These are phyloP conservation scores for Rhopalosiphum nymphaeae DNA, from an alignment of 2,888 invertebrate genomes.

Conservation along the genomic window DNA sequence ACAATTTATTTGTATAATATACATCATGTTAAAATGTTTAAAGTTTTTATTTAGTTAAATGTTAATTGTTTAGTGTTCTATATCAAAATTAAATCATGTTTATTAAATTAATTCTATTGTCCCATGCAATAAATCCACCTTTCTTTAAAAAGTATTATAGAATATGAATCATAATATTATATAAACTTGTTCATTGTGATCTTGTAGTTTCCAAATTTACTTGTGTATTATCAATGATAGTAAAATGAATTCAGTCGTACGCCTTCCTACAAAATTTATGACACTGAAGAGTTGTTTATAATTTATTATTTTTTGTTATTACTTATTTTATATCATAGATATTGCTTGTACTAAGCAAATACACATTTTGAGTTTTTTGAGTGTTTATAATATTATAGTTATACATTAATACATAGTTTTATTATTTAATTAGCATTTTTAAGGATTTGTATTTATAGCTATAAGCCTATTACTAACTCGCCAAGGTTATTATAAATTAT, in stretches of 20 bases:
- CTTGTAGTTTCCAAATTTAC: not conserved
- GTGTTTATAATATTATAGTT: slow-evolving; percentile 1
- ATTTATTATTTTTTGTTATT: not conserved
- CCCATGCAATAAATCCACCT: not conserved
- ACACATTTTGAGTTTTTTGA: not conserved
- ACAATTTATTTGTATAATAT: not conserved
- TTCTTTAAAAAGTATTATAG: not conserved
- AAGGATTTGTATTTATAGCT: not conserved
- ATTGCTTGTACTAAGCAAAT: not conserved
- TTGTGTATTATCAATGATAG: not conserved
- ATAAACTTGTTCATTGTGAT: not conserved
- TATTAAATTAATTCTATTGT: not conserved
- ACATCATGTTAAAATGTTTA: not conserved
- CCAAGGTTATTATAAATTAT: not conserved
- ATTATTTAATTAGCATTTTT: slow-evolving; percentile 34
- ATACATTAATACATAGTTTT: not conserved
- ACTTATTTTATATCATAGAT: not conserved
- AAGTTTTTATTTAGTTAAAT: slow-evolving; percentile 6
- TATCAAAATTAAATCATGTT: not conserved
- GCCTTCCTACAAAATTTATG: not conserved
- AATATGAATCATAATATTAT: not conserved
- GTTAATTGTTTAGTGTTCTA: slow-evolving; percentile 15
- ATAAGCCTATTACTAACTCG: not conserved
- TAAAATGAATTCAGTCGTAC: not conserved
- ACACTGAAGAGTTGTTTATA: not conserved